Evolutionary conservation across 2,113 vertebrate species (phyloP).

Genomic region (Etheostoma cragini): DNA sequence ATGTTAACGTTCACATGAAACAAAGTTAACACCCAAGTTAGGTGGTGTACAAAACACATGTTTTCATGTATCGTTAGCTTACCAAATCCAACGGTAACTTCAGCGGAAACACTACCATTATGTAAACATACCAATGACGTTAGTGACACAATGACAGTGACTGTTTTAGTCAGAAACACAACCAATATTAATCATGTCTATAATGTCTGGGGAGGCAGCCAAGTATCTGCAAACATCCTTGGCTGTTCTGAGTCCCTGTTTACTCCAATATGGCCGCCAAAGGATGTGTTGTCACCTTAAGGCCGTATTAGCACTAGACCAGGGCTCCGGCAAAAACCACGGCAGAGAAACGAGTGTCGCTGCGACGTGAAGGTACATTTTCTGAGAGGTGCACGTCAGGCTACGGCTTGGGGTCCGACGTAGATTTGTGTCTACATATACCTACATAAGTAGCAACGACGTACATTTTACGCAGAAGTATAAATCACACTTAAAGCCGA

Average conservation of each 20-base stretch:
- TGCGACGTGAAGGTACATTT: too few species aligned
- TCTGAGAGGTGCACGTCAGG: too few species aligned
- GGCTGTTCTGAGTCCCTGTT: slow-evolving; percentile 10
- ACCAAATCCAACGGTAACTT: slow-evolving; percentile 10
- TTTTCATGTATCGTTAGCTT: neutral
- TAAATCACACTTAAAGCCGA: too few species aligned
- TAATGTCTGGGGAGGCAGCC: neutral
- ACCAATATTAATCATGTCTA: neutral
- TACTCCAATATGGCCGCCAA: slow-evolving; percentile 21
- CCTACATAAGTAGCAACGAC: too few species aligned
- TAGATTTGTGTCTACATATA: too few species aligned
- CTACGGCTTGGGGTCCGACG: too few species aligned
- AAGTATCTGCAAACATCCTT: neutral
- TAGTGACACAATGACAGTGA: neutral
- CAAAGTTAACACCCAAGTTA: neutral
- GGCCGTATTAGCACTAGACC: too few species aligned
- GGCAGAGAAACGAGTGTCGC: too few species aligned
- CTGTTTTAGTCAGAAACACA: slow-evolving; percentile 15
- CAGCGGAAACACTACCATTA: slow-evolving; percentile 2
- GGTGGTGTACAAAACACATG: neutral
- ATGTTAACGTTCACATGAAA: neutral
- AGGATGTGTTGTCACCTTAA: slow-evolving; percentile 11
- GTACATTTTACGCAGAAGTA: too few species aligned
- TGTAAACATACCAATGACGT: slow-evolving; percentile 1
- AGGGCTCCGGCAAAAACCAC: too few species aligned